These are phyloP conservation scores for Trypoxylon attenuatum DNA, from an alignment of 2,888 invertebrate genomes.

Conservation along the genomic window DNA sequence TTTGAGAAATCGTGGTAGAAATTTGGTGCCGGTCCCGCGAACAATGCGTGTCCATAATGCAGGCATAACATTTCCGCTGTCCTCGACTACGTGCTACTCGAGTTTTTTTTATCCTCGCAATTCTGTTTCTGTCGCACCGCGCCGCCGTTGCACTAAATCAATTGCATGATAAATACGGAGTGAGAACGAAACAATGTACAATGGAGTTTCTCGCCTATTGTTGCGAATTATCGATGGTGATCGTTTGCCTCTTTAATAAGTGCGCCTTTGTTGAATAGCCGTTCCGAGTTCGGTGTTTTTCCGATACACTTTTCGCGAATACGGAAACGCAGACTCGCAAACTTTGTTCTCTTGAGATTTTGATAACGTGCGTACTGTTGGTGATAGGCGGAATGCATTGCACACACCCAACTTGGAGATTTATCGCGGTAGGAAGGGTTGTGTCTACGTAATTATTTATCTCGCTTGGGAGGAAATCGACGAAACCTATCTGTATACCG, in stretches of 20 bases:
- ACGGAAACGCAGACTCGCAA: constrained; percentile 33
- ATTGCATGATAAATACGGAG: constrained; percentile 39
- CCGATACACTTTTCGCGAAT: constrained; percentile 31
- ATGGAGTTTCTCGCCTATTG: constrained; percentile 46
- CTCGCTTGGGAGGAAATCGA: constrained; percentile 16
- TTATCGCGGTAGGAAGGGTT: constrained; percentile 38
- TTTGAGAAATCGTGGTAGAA: too few species aligned
- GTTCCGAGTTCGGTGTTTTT: background rate
- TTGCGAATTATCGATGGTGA: constrained; percentile 42
- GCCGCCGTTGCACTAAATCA: constrained; percentile 27
- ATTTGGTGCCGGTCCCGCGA: too few species aligned
- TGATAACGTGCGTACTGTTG: constrained; percentile 3
- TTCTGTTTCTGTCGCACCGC: too few species aligned
- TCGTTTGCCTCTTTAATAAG: constrained; percentile 45
- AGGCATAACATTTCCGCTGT: too few species aligned
- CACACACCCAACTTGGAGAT: constrained; percentile 14
- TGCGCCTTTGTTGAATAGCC: constrained; percentile 36
- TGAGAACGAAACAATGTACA: constrained; percentile 41
- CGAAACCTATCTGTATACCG: too few species aligned
- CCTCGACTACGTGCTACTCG: too few species aligned
- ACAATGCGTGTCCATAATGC: too few species aligned
- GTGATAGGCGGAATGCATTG: constrained; percentile 14
- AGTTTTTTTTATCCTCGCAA: too few species aligned
- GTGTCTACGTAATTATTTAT: constrained; percentile 40
- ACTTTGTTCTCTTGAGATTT: too few species aligned